Percentiles rank a stretch among this genome's conserved stretches.
phyloP scores from a whole-genome alignment of 2,888 invertebrate genomes.

The Megamerina dolium region DNA sequence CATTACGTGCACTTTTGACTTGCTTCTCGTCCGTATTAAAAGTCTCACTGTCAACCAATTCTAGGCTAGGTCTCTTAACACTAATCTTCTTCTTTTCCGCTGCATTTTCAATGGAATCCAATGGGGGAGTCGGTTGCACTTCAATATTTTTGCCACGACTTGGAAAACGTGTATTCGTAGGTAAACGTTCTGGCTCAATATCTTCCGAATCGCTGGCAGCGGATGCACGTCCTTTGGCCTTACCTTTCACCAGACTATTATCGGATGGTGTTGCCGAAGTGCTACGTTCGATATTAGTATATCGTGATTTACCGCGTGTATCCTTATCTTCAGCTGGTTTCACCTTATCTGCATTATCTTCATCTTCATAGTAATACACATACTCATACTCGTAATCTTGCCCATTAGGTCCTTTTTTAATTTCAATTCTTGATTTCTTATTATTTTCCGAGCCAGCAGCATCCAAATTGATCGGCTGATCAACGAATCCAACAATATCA shows the following conservation, averaged over 20 bases:
- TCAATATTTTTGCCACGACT: conserved; percentile 57
- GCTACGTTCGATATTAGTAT: conserved; percentile 47
- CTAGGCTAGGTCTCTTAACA: conserved; percentile 66
- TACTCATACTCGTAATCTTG: conserved; percentile 90
- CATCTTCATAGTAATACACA: conserved; percentile 84
- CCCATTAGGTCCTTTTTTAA: conserved; percentile 83
- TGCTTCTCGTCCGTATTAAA: conserved; percentile 62
- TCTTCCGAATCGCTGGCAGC: conserved; percentile 25
- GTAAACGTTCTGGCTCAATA: conserved; percentile 54
- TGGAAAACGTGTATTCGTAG: conserved; percentile 80
- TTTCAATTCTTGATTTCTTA: conserved; percentile 68
- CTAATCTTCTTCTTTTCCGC: conserved; percentile 46
- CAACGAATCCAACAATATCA: conserved; percentile 41
- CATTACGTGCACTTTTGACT: conserved; percentile 40
- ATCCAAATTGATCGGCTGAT: conserved; percentile 55
- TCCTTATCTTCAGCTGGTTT: conserved; percentile 49
- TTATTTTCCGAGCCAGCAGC: conserved; percentile 64
- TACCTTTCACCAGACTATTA: conserved; percentile 60
- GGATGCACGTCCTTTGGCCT: conserved; percentile 51
- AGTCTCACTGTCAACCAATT: conserved; percentile 74
- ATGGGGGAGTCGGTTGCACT: conserved; percentile 53
- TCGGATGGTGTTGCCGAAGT: conserved; percentile 52
- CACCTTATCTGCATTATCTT: conserved; percentile 49
- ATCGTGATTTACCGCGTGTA: conserved; percentile 51
- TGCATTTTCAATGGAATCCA: conserved; percentile 57